These are phyloP conservation scores for Thinocorus orbignyianus DNA, from an alignment of 2,113 vertebrate species.

Conservation along the genomic window DNA sequence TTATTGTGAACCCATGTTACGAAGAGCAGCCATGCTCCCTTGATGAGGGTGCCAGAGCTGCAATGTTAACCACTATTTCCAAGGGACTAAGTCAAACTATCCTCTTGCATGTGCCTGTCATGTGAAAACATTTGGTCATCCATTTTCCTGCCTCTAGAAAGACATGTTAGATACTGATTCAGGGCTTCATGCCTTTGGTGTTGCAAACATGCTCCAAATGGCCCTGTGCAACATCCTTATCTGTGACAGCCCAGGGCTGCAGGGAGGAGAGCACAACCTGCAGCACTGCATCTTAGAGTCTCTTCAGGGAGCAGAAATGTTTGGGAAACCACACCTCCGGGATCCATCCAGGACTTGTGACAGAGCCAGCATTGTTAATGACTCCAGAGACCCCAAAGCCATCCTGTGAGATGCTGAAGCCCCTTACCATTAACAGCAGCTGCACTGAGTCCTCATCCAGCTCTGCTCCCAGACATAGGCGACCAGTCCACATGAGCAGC, in stretches of 20 bases:
- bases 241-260: neutral
- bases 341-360: neutral
- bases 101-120: neutral
- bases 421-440: neutral
- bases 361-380: neutral
- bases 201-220: neutral
- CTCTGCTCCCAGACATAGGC: neutral
- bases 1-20: neutral
- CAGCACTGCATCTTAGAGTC: neutral
- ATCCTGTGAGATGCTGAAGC: neutral
- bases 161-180: rapidly evolving
- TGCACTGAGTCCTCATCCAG: neutral
- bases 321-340: neutral
- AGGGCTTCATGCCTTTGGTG: neutral
- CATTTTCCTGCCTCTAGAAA: neutral
- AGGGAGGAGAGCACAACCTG: neutral
- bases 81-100: neutral
- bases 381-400: neutral
- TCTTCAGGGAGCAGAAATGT: neutral
- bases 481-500: neutral
- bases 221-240: neutral
- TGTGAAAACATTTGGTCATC: neutral
- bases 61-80: neutral
- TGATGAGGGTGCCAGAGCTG: neutral
- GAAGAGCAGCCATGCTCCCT: neutral